Evolutionary conservation across 2,888 invertebrate genomes (phyloP).

Genomic region (Timema cristinae): DNA sequence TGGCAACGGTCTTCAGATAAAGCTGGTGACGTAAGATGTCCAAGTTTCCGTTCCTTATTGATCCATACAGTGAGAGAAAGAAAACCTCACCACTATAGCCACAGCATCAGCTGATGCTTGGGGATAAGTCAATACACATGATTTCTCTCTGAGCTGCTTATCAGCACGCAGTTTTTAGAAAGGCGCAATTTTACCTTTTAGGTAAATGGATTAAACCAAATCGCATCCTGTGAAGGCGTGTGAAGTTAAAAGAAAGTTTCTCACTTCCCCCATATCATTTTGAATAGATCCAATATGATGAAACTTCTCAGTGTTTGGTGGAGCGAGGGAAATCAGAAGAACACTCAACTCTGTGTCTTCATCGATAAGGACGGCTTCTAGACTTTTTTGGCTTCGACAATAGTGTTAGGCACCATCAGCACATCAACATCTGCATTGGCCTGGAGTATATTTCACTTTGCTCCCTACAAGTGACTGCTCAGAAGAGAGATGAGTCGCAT

Average conservation of each 20-base stretch:
- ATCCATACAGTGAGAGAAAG: conserved; percentile 1
- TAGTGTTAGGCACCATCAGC: not conserved
- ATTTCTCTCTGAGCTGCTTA: conserved; percentile 1
- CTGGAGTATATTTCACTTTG: not conserved
- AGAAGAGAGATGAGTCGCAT: not conserved
- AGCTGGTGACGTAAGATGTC: conserved; percentile 9
- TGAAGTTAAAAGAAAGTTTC: not conserved
- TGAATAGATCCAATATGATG: conserved; percentile 3
- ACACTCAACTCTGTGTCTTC: not conserved
- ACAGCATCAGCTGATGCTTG: conserved; percentile 12
- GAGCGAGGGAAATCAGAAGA: conserved; percentile 6
- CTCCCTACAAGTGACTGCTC: not conserved
- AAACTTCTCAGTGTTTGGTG: not conserved
- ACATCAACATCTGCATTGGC: conserved; percentile 3
- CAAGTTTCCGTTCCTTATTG: not conserved
- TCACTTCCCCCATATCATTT: not conserved
- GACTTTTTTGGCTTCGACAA: not conserved
- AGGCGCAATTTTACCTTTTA: conserved; percentile 1
- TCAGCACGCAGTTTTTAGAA: not conserved
- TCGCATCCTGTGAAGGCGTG: not conserved
- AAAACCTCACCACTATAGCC: conserved; percentile 2
- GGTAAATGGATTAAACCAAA: not conserved
- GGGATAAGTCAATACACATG: not conserved
- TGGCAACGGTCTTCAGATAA: not conserved
- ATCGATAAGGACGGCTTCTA: not conserved